Conservation (phyloP, 1,140 invertebrate species). For the Aphis gossypii region DNA sequence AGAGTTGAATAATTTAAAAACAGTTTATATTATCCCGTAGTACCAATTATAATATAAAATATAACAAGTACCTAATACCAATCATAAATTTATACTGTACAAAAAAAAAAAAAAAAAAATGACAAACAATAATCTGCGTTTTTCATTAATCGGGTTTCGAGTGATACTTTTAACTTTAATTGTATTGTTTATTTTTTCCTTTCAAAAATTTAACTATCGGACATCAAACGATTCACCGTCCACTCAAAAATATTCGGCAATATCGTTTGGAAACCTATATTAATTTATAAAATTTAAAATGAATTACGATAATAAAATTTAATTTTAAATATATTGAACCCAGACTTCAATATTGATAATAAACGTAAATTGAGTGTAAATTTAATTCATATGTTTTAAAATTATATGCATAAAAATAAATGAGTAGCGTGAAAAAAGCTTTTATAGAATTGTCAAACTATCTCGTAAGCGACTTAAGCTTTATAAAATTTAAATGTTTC, state of each 20-base stretch:
- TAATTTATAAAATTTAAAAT: background rate
- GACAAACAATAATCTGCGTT: background rate
- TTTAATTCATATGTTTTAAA: background rate
- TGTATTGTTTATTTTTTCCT: background rate
- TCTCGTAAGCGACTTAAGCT: background rate
- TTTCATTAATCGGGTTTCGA: background rate
- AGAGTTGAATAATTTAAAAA: background rate
- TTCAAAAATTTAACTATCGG: background rate
- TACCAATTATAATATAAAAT: background rate
- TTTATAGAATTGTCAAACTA: background rate
- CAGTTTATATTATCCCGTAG: no score
- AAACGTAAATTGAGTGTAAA: slow-evolving; percentile 1
- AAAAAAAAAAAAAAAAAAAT: no score
- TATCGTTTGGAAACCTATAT: slow-evolving; percentile 22
- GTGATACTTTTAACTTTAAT: background rate
- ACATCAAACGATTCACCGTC: slow-evolving; percentile 40
- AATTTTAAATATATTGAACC: background rate
- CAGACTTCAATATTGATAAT: background rate
- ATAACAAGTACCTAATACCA: background rate
- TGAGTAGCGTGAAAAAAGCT: background rate
- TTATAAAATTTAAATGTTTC: background rate
- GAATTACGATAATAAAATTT: background rate
- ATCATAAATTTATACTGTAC: background rate
- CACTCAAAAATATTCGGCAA: slow-evolving; percentile 32
- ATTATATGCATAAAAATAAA: background rate